Evolutionary conservation across 2,888 invertebrate species (phyloP), one percentile per base, ranked within the genome.

Genomic region (Chloroclysta siterata): DNA sequence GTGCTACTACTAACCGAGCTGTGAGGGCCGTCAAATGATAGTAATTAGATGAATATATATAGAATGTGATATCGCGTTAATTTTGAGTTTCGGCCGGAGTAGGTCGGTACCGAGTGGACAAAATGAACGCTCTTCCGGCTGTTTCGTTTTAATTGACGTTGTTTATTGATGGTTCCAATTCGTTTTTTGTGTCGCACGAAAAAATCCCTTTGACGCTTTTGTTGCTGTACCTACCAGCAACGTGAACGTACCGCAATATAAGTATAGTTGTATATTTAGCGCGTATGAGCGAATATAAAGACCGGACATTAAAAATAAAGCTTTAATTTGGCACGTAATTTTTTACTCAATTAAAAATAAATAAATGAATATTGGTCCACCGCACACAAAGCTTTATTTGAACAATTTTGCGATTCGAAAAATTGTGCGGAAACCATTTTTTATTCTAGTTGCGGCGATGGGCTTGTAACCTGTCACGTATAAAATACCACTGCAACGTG

Each of bases 121-220:
- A 72, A 72, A 72, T 62, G 70, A 69, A 65, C 69, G 65, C 70
- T 68, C 70, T 72, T 72, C 70, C 72, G 72, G 65, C 68, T 65
- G 70, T 70, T 70, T 68, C 70, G 61, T 72, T 72, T 72, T 72
- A 72, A 72, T 72, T 72, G 72, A 56, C 70, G 60, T 69, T 72
- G 70, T 70, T 72, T 72, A 72, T 72, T 70, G 72, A 72, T 68
- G 66, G 68, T 47, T 64, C 64, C 69, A 70, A 70, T 68, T 72
- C 68, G 66, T 68, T 65, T 69, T 70, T 68, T 66, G 66, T 60
- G 68, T 46, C 56, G 61, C 57, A 50, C 56, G 28, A 64, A 61
- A 60, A 63, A 65, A 57, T 68, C 58, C 22, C 63, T 70, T 70
- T 68, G 66, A 68, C 47, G 52, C 39, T 58, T 66, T 62, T 60